phyloP scores from a whole-genome alignment of 2,113 vertebrate genomes.

The Lepus timidus region DNA sequence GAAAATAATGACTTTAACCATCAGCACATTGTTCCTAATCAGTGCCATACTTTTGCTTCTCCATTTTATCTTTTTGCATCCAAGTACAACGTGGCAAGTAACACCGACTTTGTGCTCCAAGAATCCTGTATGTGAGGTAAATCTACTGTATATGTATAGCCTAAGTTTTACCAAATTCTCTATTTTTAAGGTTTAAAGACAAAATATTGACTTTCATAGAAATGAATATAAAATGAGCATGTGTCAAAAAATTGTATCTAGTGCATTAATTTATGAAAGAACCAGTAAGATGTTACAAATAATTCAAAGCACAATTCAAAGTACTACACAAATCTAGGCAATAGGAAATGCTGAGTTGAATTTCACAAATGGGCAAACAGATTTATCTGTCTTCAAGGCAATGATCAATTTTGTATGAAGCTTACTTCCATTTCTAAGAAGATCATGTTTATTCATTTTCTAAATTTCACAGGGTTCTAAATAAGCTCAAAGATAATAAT shows the following conservation, averaged over 20 bases:
- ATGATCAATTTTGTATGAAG: neutral
- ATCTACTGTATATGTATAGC: neutral
- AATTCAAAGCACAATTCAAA: slow-evolving; percentile 50
- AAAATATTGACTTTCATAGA: slow-evolving; percentile 30
- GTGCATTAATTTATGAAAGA: slow-evolving; percentile 12
- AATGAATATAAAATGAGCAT: neutral
- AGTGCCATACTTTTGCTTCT: neutral
- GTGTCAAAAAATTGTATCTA: neutral
- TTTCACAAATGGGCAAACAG: neutral
- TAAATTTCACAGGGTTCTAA: neutral
- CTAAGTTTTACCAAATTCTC: neutral
- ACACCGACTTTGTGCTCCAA: neutral
- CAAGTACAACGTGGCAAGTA: neutral
- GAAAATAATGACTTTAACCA: slow-evolving; percentile 24
- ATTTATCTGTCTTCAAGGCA: neutral
- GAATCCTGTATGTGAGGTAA: neutral
- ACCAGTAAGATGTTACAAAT: neutral
- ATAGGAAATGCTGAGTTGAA: neutral
- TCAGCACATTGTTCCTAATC: neutral
- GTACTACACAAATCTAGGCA: neutral
- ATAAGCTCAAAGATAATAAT: slow-evolving; percentile 15
- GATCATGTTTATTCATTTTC: neutral
- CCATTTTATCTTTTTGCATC: slow-evolving; percentile 31
- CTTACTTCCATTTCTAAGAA: slow-evolving; percentile 42
- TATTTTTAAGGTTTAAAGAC: neutral